Base-by-base conservation (phyloP, 2,888 invertebrate species). In the Thysanoteuthis rhombus region DNA sequence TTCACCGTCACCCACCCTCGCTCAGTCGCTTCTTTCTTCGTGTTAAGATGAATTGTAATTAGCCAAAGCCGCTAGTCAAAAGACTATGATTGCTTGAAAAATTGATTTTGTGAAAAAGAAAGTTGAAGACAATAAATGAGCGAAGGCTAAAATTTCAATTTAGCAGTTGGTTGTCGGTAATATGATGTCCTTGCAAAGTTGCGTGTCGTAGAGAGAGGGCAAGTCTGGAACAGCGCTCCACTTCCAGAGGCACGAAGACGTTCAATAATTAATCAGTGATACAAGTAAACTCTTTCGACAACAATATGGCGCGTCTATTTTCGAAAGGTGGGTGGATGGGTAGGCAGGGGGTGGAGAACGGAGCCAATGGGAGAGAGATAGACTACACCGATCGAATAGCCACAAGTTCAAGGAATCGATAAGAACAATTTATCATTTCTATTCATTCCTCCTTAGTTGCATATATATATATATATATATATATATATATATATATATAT, bases 41-140 rank as follows among this genome's bases (percentile, higher is more conserved):
- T 75, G 75, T 75, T 75, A n/a, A 75, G 75, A 75, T 75, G 75
- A 75, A 75, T 75, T n/a, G 75, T 75, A 75, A 75, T 75, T 75
- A 75, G 75, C n/a, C 8, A 19, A 36, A 75, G 75, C 75, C 75
- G 75, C 75, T 36, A 75, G 75, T 75, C 75, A 75, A 75, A 75
- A 16, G 75, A 75, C 75, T 75, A 75, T 75, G 75, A 75, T 75
- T 75, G 36, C n/a, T 75, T 75, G 36, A n/a, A 75, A 52, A 75
- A 75, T 75, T 75, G 75, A 75, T 75, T 75, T 75, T 75, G 75
- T 75, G 75, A 75, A 75, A 75, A 58, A 6, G 32, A 28, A 58
- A 75, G 16, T 75, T 75, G 36, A 75, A 75, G n/a, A 75, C 75
- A 75, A 75, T 75, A 75, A 75, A 75, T 75, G 75, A 75, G n/a